A percentile compares a stretch with the other conserved stretches of the same genome.
Conservation (phyloP, 1,140 invertebrate species). For the Tetranychus cinnabarinus region DNA sequence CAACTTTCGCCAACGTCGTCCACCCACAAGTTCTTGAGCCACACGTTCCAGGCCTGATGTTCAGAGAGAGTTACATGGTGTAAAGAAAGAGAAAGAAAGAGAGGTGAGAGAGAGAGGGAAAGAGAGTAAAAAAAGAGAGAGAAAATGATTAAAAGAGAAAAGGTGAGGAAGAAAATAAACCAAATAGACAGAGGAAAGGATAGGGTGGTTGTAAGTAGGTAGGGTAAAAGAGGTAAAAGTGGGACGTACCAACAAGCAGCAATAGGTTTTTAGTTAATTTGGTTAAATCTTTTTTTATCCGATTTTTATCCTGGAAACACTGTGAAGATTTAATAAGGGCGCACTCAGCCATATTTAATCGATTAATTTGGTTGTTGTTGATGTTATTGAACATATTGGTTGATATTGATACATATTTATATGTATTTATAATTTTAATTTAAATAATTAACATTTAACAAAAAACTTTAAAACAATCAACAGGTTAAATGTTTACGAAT, state of each 20-base stretch:
- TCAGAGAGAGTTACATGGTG: background rate
- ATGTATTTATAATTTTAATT: too few relatives aligned
- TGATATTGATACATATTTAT: too few relatives aligned
- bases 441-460: too few relatives aligned
- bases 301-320: background rate
- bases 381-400: too few relatives aligned
- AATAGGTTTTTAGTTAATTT: background rate
- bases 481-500: too few relatives aligned
- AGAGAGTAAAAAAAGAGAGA: background rate
- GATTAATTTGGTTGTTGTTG: too few relatives aligned
- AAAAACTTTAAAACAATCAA: too few relatives aligned
- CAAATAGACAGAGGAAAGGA: background rate
- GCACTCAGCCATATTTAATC: background rate
- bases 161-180: background rate
- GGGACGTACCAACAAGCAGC: background rate
- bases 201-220: background rate
- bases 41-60: slow-evolving; percentile 71
- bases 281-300: background rate
- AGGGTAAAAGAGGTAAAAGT: background rate
- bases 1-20: slow-evolving; percentile 76
- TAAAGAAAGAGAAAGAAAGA: background rate
- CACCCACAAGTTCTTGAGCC: slow-evolving; percentile 81
- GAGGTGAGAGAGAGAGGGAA: background rate
- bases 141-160: background rate
- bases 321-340: background rate